A percentile compares a stretch with the other conserved stretches of the same genome.
phyloP scores from a whole-genome alignment of 2,113 vertebrate species.

The Aythya baeri region DNA sequence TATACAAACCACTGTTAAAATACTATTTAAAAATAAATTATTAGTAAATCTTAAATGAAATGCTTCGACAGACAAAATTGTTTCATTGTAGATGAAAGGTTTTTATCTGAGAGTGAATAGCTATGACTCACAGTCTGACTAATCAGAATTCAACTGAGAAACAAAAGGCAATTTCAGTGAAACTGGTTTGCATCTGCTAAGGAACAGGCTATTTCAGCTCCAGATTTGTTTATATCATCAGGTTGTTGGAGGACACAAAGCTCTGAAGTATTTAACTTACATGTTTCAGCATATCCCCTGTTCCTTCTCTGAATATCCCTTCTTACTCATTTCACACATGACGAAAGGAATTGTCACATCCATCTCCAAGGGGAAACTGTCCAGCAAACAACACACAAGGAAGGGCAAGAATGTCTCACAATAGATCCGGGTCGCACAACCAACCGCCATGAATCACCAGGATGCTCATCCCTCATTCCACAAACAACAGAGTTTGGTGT shows the following conservation, averaged over 20 bases:
- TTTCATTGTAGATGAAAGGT: background rate
- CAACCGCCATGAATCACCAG: rapidly evolving
- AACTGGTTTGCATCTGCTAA: background rate
- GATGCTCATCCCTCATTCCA: rapidly evolving
- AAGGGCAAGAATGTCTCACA: background rate
- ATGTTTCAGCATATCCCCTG: background rate
- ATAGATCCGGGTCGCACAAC: rapidly evolving
- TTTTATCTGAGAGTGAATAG: background rate
- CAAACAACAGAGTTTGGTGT: rapidly evolving
- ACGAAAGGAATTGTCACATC: background rate
- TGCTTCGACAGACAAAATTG: background rate
- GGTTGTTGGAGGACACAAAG: background rate
- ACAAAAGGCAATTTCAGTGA: background rate
- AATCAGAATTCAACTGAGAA: background rate
- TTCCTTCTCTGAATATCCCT: background rate
- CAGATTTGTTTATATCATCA: background rate
- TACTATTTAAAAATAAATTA: background rate
- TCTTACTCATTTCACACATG: rapidly evolving
- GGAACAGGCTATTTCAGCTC: background rate
- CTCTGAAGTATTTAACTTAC: background rate
- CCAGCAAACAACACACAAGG: background rate
- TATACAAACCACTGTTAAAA: background rate
- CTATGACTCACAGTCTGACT: slow-evolving; percentile 33
- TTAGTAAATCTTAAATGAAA: background rate
- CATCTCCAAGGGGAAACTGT: background rate